Evolutionary conservation across 2,888 invertebrate genomes (phyloP), one percentile per base, ranked within the genome.

Genomic region (Platerodrilus igneus): DNA sequence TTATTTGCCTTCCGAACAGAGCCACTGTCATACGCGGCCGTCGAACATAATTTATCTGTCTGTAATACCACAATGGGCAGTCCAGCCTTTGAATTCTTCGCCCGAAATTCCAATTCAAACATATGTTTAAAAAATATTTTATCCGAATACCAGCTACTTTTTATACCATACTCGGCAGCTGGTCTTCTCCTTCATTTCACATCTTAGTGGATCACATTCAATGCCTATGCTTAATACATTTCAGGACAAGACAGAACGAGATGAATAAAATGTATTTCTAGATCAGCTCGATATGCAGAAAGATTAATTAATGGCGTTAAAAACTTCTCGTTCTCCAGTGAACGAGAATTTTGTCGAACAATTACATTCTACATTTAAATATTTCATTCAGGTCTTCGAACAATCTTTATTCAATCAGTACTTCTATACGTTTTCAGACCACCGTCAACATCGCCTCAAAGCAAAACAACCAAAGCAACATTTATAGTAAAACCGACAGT

Each of bases 31-130:
- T 67, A 67, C 65, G 66, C 63, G 64, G 47, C 63, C 59, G 64
- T 67, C 66, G 65, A 65, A 62, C 63, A 64, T 67, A 65, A 67
- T 67, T 67, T 67, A 67, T 67, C 63, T 65, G 67, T 67, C 67
- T 67, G 66, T 63, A 60, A 58, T 58, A 57, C 62, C 64, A 66
- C 66, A 67, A 66, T 66, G 66, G 67, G 61, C 63, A 59, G 60
- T 56, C 62, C 55, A 52, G 56, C 59, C 59, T 64, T 60, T 58
- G 61, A 59, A 65, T 66, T 64, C 66, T 58, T 55, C 56, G 59
- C 54, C 63, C 63, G 61, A 65, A 66, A 67, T 67, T 66, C 67
- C 66, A 51, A 62, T 58, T 61, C 64, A 59, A 63, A 67, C 67
- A 67, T 63, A 64, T 67, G 67, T 67, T 67, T 66, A 67, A 67